Conservation (phyloP, 2,797 vertebrate species). For the Cephalopachus bancanus region DNA sequence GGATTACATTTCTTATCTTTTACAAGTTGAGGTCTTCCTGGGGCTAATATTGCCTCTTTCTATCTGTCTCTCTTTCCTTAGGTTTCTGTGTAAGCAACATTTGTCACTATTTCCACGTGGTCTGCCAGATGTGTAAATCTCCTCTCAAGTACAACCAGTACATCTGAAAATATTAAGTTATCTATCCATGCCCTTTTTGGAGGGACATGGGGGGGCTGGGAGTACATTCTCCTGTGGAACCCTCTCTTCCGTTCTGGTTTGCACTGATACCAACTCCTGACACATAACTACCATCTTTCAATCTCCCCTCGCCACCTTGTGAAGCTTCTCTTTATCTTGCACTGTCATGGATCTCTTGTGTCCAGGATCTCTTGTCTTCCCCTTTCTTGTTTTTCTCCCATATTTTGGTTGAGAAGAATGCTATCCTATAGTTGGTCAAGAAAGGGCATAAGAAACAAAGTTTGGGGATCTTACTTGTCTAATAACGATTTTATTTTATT, state of each 20-base stretch:
- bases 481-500: neutral
- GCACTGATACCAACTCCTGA: neutral
- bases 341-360: neutral
- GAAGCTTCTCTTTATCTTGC: neutral
- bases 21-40: neutral
- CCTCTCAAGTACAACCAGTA: neutral
- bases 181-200: neutral
- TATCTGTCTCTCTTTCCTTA: neutral
- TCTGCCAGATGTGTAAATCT: neutral
- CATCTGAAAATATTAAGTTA: neutral
- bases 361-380: neutral
- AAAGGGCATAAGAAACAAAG: neutral
- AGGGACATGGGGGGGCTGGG: too few relatives aligned
- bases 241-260: neutral
- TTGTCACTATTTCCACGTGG: neutral
- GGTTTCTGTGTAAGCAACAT: neutral
- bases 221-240: neutral
- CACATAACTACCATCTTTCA: fast-evolving
- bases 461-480: neutral
- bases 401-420: neutral
- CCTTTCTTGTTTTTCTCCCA: neutral
- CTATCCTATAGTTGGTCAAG: neutral
- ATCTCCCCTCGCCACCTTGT: neutral
- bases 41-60: neutral
- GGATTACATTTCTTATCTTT: neutral